These are phyloP conservation scores for Diplolepis rosae DNA, from an alignment of 2,888 invertebrate species.

Conservation along the genomic window DNA sequence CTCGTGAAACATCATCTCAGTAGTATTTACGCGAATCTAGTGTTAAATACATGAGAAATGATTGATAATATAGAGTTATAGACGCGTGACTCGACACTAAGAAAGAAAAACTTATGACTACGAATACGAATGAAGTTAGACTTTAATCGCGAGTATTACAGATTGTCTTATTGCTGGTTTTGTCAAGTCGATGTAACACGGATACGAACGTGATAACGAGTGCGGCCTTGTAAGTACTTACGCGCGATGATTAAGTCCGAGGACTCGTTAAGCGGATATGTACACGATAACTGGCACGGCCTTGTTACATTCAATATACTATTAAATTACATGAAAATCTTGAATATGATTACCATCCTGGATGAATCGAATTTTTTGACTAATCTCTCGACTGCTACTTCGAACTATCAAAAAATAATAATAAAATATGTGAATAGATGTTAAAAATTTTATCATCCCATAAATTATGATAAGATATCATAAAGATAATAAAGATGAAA, in stretches of 20 bases:
- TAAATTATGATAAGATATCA: no score
- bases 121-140: conserved; percentile 21
- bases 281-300: conserved; percentile 33
- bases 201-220: conserved; percentile 57
- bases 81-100: conserved; percentile 9
- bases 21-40: background rate
- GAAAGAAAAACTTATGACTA: conserved; percentile 32
- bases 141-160: conserved; percentile 35
- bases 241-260: conserved; percentile 58
- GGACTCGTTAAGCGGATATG: conserved; percentile 54
- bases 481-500: no score
- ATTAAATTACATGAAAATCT: background rate
- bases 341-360: background rate
- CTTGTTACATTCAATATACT: background rate
- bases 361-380: background rate
- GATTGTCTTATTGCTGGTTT: conserved; percentile 37
- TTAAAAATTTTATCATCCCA: no score
- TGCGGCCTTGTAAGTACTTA: conserved; percentile 56
- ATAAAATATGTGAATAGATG: no score
- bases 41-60: background rate
- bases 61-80: background rate
- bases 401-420: no score
- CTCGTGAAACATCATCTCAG: background rate
- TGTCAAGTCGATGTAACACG: conserved; percentile 49
- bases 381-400: no score